Percentiles rank a stretch among this genome's conserved stretches.
phyloP scores from a whole-genome alignment of 2,888 invertebrate genomes.

The Cosmopolites sordidus region DNA sequence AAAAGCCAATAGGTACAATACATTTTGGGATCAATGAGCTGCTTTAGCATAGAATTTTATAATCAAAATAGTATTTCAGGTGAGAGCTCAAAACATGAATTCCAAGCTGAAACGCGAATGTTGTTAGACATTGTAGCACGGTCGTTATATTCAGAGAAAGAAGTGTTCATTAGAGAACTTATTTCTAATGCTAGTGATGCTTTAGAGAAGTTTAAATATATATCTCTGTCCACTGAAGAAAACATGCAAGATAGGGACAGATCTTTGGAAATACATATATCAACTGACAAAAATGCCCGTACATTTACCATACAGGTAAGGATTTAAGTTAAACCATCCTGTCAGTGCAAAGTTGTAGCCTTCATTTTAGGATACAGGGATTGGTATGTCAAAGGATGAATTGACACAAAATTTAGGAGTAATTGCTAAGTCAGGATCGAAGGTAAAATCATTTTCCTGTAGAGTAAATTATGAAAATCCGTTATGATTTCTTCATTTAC shows the following conservation, averaged over 20 bases:
- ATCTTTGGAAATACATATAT: conserved; percentile 80
- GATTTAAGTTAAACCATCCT: no score
- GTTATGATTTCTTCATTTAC: no score
- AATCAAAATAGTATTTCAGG: conserved; percentile 43
- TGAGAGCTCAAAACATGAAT: conserved; percentile 70
- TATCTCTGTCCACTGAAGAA: conserved; percentile 57
- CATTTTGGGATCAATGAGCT: no score
- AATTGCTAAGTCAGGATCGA: conserved; percentile 94
- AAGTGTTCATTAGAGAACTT: conserved; percentile 93
- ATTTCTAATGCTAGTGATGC: conserved; percentile 98
- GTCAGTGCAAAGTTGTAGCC: no score
- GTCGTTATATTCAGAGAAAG: conserved; percentile 95
- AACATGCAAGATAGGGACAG: conserved; percentile 56
- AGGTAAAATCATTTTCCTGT: conserved; percentile 50
- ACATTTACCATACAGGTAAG: conserved; percentile 79
- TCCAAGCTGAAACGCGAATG: conserved; percentile 96
- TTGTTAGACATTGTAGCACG: conserved; percentile 94
- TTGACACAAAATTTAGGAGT: conserved; percentile 87
- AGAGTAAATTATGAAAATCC: no score
- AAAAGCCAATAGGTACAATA: conserved; percentile 54
- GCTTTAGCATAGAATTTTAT: neutral
- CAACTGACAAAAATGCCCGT: conserved; percentile 80
- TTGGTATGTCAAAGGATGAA: conserved; percentile 94
- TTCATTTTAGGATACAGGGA: conserved; percentile 74
- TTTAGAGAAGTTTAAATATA: conserved; percentile 86